These are phyloP conservation scores for Leptopilina boulardi DNA, from an alignment of 1,140 invertebrate species.

Conservation along the genomic window DNA sequence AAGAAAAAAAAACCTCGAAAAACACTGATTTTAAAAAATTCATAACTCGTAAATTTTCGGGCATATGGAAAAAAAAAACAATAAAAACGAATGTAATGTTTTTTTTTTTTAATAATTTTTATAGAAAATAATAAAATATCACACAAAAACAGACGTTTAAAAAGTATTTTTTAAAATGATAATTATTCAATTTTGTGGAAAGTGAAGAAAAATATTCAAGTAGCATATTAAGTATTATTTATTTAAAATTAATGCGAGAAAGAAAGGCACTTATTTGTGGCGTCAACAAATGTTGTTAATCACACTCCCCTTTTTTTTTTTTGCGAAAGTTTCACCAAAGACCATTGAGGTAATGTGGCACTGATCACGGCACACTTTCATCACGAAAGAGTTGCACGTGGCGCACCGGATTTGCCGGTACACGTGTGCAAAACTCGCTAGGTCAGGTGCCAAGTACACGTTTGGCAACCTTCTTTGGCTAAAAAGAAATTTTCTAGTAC, in stretches of 20 bases:
- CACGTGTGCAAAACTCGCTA: slow-evolving; percentile 3
- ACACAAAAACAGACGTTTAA: no score
- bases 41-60: no score
- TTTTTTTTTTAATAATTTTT: no score
- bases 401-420: not conserved
- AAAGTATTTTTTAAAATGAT: no score
- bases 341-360: slow-evolving; percentile 5
- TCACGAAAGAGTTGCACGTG: not conserved
- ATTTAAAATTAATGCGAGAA: not conserved
- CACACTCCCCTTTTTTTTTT: slow-evolving; percentile 5
- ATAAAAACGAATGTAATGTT: no score
- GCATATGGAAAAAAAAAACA: no score
- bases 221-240: no score
- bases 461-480: not conserved
- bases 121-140: no score
- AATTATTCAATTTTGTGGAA: not conserved
- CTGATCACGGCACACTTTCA: slow-evolving; percentile 5
- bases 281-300: slow-evolving; percentile 12
- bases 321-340: slow-evolving; percentile 7
- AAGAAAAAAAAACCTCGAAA: no score
- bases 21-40: no score
- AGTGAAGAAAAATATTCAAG: not conserved
- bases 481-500: not conserved
- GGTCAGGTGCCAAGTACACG: slow-evolving; percentile 7
- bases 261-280: not conserved